phyloP scores from a whole-genome alignment of 2,797 vertebrate species.

The Poeciliopsis gracilis region DNA sequence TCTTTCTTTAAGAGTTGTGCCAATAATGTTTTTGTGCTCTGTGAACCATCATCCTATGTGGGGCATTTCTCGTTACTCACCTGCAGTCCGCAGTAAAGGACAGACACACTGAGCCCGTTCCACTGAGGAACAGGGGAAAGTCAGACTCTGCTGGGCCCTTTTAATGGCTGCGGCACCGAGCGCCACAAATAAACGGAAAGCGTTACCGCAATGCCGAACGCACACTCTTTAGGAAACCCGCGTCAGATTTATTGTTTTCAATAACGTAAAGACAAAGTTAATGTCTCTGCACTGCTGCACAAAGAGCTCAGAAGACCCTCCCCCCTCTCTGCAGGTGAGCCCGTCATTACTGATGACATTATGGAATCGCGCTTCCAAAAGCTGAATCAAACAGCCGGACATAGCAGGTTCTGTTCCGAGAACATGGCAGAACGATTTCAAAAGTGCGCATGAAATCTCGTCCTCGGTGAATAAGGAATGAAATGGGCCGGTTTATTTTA shows the following conservation, averaged over 20 bases:
- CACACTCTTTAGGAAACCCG: background rate
- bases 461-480: background rate
- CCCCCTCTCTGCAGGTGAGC: background rate
- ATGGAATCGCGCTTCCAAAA: conserved; percentile 3
- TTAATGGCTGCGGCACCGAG: background rate
- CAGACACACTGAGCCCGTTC: background rate
- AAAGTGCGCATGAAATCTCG: background rate
- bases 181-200: background rate
- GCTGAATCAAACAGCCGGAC: background rate
- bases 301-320: background rate
- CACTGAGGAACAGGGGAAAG: background rate
- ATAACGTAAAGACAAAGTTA: background rate
- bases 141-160: background rate
- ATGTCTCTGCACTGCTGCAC: background rate
- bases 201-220: background rate
- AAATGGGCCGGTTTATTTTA: background rate
- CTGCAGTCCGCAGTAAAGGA: background rate
- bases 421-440: too few relatives aligned
- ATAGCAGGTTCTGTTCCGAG: background rate
- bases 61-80: background rate
- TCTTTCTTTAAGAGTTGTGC: background rate
- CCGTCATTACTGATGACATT: conserved; percentile 6
- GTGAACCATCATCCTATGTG: background rate
- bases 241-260: conserved; percentile 1
- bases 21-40: background rate